These are phyloP conservation scores for Crypturellus tataupa DNA, from an alignment of 2,797 vertebrate genomes.

Conservation along the genomic window DNA sequence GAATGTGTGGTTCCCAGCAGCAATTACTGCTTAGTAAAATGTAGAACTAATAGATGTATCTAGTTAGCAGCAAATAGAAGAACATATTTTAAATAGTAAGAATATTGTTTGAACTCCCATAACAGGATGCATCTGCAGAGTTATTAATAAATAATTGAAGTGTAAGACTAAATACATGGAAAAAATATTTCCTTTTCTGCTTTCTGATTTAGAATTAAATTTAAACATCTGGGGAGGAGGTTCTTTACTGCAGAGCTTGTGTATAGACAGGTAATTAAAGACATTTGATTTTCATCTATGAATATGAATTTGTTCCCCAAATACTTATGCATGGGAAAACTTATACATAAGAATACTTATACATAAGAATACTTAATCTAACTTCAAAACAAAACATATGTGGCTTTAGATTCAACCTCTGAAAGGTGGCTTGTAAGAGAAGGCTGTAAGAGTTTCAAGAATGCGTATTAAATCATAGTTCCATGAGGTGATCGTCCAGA, in stretches of 20 bases:
- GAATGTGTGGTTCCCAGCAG: constrained; percentile 27
- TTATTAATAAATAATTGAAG: constrained; percentile 38
- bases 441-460: neutral
- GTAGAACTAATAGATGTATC: constrained; percentile 31
- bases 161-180: constrained; percentile 34
- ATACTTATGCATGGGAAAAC: neutral
- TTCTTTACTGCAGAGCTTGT: neutral
- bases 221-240: neutral
- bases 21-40: constrained; percentile 15
- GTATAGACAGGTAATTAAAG: neutral
- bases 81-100: neutral
- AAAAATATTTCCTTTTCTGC: constrained; percentile 39
- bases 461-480: neutral
- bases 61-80: neutral
- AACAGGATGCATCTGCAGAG: neutral
- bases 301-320: neutral
- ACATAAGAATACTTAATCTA: neutral
- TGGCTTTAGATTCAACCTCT: neutral
- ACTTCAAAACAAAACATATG: neutral
- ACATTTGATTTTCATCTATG: neutral
- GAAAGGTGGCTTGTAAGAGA: neutral
- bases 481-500: neutral
- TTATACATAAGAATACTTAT: neutral
- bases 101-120: constrained; percentile 24
- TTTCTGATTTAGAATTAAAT: constrained; percentile 20